Base-by-base conservation (phyloP, 2,113 vertebrate genomes). In the Megaceryle maxima region DNA sequence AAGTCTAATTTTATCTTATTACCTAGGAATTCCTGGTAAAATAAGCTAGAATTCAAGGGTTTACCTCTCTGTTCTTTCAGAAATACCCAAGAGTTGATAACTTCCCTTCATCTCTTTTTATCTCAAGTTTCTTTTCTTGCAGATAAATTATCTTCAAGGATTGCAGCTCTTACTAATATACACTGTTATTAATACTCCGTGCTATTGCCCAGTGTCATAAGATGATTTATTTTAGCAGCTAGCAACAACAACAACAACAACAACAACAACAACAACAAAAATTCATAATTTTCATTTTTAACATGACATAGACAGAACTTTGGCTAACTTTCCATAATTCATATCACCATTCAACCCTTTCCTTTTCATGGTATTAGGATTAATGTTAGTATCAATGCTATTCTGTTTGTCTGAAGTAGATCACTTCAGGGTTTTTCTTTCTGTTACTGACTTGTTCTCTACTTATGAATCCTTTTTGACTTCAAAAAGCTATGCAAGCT, bases 151-250 rank as follows among this genome's bases (percentile, higher is more conserved):
- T 79, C 57, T 56, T 92, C 73, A 87, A 91, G 43, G 35, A 87
- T 46, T 59, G 59, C 56, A 83, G 51, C 35, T 91, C 35, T 72
- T 76, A 78, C 17, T 81, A 82, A 82, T 73, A 92, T 51, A 35
- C 69, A 84, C 33, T 91, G 20, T 17, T 76, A 66, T 81, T 88
- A 96, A 84, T 91, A 81, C 64, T 75, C 62, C 56, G 39, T 87
- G 80, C 86, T 87, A 89, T 44, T 82, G 76, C 68, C 80, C 86
- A 78, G 46, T 95, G 80, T 84, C 87, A 87, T 5, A 73, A 35
- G 35, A 89, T 94, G 66, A 95, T 92, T 92, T 94, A 96, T 83
- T 87, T 88, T 2, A 82, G 74, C 39, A 89, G 73, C 83, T 56
- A 87, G 31, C 0, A 13, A 33, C 48, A n/a, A n/a, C n/a, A n/a